These are phyloP conservation scores for Operophtera brumata DNA, from an alignment of 2,888 invertebrate species.

Conservation along the genomic window DNA sequence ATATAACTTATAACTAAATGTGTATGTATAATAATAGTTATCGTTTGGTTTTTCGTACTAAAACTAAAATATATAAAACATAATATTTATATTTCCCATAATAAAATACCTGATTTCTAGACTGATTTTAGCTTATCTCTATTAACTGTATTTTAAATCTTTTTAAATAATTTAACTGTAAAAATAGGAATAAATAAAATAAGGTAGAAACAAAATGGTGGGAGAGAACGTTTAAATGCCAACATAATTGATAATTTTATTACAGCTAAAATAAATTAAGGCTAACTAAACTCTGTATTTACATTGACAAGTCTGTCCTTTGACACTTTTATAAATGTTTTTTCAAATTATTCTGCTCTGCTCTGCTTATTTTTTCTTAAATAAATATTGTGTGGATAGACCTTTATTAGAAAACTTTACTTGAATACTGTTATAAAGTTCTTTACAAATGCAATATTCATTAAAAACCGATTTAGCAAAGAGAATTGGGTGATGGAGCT, in stretches of 20 bases:
- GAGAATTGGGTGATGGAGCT: no score
- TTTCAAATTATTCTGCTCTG: not conserved
- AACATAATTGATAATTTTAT: conserved; percentile 46
- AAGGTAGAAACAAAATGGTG: conserved; percentile 51
- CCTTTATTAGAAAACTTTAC: not conserved
- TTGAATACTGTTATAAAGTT: not conserved
- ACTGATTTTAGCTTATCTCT: conserved; percentile 15
- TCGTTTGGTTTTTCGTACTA: conserved; percentile 68
- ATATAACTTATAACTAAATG: conserved; percentile 45
- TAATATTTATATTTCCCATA: conserved; percentile 25
- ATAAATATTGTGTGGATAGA: not conserved
- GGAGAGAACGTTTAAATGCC: conserved; percentile 57
- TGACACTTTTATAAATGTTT: not conserved
- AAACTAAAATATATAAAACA: conserved; percentile 49
- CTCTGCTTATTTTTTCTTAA: not conserved
- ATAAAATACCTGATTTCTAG: conserved; percentile 28
- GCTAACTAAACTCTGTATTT: conserved; percentile 30
- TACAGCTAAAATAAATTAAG: conserved; percentile 52
- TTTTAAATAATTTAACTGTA: conserved; percentile 14
- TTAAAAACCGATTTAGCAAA: no score
- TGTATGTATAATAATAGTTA: conserved; percentile 51
- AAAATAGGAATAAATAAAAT: conserved; percentile 25
- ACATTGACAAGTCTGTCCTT: conserved; percentile 18
- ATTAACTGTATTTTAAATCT: conserved; percentile 7
- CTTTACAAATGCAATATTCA: no score